Evolutionary conservation across 2,797 vertebrate species (phyloP).

Genomic region (Mustela erminea): DNA sequence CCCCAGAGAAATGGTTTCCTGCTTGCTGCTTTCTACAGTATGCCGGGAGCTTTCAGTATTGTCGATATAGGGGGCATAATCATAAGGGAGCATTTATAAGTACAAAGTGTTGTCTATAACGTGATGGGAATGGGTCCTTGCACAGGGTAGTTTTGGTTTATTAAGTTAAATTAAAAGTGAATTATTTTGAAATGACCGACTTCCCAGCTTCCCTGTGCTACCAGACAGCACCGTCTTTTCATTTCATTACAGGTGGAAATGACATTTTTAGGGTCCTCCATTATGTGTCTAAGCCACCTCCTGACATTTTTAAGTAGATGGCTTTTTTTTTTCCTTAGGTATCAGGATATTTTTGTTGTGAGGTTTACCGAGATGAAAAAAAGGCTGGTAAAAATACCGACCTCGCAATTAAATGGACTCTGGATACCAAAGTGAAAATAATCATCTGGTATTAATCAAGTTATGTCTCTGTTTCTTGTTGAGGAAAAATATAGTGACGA

Average conservation of each 20-base stretch:
- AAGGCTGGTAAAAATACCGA: constrained; percentile 56
- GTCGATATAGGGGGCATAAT: neutral
- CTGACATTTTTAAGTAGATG: constrained; percentile 45
- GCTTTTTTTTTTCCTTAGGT: neutral
- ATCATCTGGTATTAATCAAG: constrained; percentile 76
- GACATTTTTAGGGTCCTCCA: constrained; percentile 48
- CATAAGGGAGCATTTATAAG: neutral
- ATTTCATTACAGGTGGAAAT: neutral
- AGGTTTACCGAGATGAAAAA: neutral
- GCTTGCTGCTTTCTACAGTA: neutral
- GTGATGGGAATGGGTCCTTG: neutral
- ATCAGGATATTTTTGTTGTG: constrained; percentile 32
- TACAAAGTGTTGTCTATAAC: neutral
- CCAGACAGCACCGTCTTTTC: constrained; percentile 53
- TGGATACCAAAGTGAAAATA: constrained; percentile 67
- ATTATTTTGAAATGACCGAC: constrained; percentile 34
- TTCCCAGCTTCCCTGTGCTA: constrained; percentile 39
- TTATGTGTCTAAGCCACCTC: neutral
- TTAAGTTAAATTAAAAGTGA: constrained; percentile 70
- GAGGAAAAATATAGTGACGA: constrained; percentile 55
- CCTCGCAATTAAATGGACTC: constrained; percentile 62
- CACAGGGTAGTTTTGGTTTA: constrained; percentile 1
- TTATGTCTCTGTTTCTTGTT: constrained; percentile 66
- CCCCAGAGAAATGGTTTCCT: neutral
- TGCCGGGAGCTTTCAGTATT: neutral